These are phyloP conservation scores for Muntiacus reevesi DNA, from an alignment of 2,113 vertebrate species.

Conservation along the genomic window DNA sequence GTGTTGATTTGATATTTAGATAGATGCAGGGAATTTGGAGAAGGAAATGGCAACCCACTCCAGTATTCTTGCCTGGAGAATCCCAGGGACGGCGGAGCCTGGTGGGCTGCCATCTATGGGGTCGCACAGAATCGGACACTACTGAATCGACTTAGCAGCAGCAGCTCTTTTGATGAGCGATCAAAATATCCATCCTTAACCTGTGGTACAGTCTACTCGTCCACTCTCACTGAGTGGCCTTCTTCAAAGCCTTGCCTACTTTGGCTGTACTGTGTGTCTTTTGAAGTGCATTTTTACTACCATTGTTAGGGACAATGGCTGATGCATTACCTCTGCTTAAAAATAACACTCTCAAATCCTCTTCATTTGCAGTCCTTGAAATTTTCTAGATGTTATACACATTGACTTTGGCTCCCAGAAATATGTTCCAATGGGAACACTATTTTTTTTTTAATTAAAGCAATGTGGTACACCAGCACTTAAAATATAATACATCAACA, in stretches of 20 bases:
- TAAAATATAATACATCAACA: not conserved
- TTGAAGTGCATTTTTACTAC: not conserved
- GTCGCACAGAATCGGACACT: too few species aligned
- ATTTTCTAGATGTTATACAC: not conserved
- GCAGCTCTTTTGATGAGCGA: not conserved
- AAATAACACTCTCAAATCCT: conserved; percentile 1
- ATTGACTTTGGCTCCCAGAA: not conserved
- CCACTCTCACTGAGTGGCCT: not conserved
- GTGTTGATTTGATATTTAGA: not conserved
- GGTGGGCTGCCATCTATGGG: too few species aligned
- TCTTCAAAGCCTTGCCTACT: not conserved
- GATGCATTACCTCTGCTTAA: not conserved
- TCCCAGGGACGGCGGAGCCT: too few species aligned
- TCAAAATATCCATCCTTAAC: not conserved
- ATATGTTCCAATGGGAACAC: not conserved
- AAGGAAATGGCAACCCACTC: too few species aligned
- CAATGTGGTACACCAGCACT: not conserved
- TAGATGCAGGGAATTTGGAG: not conserved
- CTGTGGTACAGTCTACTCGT: not conserved
- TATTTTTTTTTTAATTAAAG: not conserved
- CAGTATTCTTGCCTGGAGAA: too few species aligned
- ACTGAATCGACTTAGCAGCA: too few species aligned
- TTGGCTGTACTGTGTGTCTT: not conserved
- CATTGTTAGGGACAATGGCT: not conserved
- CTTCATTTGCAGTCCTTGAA: conserved; percentile 21